Conservation (phyloP, 2,113 vertebrate species). For the Pygoscelis adeliae region DNA sequence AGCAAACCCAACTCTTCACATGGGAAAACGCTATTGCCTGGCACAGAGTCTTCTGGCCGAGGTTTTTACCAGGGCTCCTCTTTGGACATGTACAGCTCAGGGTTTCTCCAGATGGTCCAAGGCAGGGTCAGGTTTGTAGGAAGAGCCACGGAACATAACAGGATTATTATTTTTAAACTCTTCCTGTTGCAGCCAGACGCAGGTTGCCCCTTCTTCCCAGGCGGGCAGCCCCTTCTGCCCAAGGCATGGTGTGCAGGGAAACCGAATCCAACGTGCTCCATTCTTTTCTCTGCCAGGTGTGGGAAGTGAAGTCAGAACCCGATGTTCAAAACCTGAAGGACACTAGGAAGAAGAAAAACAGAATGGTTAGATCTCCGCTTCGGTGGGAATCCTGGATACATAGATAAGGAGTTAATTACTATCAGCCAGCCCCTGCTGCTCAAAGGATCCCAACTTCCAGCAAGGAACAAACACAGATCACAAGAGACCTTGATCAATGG, state of each 20-base stretch:
- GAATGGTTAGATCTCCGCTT: slow-evolving; percentile 13
- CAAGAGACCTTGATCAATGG: not conserved
- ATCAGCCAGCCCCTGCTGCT: not conserved
- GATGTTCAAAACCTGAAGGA: slow-evolving; percentile 69
- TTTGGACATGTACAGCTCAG: not conserved
- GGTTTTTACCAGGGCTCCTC: slow-evolving; percentile 23
- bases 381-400: not conserved
- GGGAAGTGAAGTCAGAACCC: slow-evolving; percentile 66
- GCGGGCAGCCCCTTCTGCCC: slow-evolving; percentile 42
- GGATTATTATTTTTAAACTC: slow-evolving; percentile 33
- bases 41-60: slow-evolving; percentile 7
- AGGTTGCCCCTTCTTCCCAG: slow-evolving; percentile 27
- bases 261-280: slow-evolving; percentile 41
- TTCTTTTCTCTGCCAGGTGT: slow-evolving; percentile 61
- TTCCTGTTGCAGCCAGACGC: slow-evolving; percentile 42
- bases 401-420: not conserved
- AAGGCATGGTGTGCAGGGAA: slow-evolving; percentile 35
- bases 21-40: not conserved
- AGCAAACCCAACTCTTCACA: slow-evolving; percentile 34
- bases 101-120: slow-evolving; percentile 18
- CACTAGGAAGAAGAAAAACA: slow-evolving; percentile 51
- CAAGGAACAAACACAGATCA: not conserved
- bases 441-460: not conserved
- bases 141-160: slow-evolving; percentile 46
- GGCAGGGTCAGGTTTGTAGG: slow-evolving; percentile 36